Evolutionary conservation across 1,140 invertebrate species (phyloP).

Genomic region (Mylabris phalerata): DNA sequence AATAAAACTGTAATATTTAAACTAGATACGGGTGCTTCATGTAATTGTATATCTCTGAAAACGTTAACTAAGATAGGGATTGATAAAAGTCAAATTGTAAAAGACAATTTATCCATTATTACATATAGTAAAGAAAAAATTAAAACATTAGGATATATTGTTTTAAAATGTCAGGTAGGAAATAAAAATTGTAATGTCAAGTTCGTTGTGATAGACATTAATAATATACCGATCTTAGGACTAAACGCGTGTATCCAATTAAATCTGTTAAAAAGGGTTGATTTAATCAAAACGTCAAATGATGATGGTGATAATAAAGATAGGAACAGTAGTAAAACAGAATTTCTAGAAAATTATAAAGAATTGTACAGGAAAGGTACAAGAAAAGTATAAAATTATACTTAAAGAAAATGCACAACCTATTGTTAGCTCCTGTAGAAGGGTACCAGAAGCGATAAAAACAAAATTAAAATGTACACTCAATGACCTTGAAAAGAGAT

Average conservation of each 20-base stretch:
- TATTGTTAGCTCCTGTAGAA: not conserved
- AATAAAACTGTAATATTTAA: too few relatives aligned
- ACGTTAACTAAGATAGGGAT: too few relatives aligned
- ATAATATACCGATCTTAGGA: conserved; percentile 1
- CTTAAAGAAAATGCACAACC: conserved; percentile 1
- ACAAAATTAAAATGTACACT: conserved; percentile 24
- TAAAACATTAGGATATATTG: too few relatives aligned
- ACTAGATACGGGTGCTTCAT: too few relatives aligned
- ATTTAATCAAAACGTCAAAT: not conserved
- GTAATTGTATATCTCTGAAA: too few relatives aligned
- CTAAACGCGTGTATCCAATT: conserved; percentile 2
- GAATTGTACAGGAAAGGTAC: not conserved
- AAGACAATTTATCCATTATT: too few relatives aligned
- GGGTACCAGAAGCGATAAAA: not conserved
- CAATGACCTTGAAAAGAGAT: too few relatives aligned
- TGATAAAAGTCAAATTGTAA: too few relatives aligned
- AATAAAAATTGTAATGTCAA: too few relatives aligned
- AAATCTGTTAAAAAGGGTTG: conserved; percentile 1
- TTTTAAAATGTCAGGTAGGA: too few relatives aligned
- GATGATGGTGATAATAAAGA: not conserved
- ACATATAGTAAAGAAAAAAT: too few relatives aligned
- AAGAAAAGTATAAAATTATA: conserved; percentile 7
- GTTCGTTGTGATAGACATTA: not conserved
- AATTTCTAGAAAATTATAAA: conserved; percentile 3
- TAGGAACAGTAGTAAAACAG: too few relatives aligned